These are phyloP conservation scores for Rhagonycha fulva DNA, from an alignment of 2,888 invertebrate species.

Conservation along the genomic window DNA sequence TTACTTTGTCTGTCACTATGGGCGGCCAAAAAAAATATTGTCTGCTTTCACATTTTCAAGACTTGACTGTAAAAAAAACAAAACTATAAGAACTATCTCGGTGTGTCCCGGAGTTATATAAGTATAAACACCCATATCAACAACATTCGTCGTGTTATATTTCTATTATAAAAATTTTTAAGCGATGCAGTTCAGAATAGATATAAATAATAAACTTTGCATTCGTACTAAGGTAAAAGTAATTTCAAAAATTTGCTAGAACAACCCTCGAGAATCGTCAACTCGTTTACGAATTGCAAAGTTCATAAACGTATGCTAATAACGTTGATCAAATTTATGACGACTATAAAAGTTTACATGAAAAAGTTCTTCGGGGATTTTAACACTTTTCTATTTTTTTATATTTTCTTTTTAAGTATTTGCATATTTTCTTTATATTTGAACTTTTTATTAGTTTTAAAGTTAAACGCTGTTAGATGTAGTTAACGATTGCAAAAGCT, in stretches of 20 bases:
- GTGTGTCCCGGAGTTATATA: too few relatives aligned
- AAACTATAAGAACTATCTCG: too few relatives aligned
- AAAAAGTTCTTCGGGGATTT: conserved; percentile 34
- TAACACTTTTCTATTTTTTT: conserved; percentile 34
- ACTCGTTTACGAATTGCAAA: conserved; percentile 40
- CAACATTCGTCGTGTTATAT: neutral
- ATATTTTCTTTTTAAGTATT: conserved; percentile 32
- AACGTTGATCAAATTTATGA: conserved; percentile 40
- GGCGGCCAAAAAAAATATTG: too few relatives aligned
- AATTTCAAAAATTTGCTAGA: conserved; percentile 31
- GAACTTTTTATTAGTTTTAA: conserved; percentile 30
- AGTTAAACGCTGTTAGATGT: conserved; percentile 21
- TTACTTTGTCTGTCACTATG: too few relatives aligned
- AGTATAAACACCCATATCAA: neutral
- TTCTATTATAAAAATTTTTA: neutral
- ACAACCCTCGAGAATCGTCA: conserved; percentile 34
- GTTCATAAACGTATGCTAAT: conserved; percentile 42
- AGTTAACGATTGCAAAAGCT: conserved; percentile 16
- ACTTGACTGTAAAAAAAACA: too few relatives aligned
- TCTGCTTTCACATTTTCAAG: too few relatives aligned
- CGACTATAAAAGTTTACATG: conserved; percentile 38
- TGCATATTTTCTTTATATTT: conserved; percentile 38
- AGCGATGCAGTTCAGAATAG: neutral
- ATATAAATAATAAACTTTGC: conserved; percentile 29
- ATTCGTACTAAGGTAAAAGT: conserved; percentile 35